Percentiles rank a stretch among this genome's conserved stretches.
phyloP scores from a whole-genome alignment of 2,113 vertebrate species.

The Callionymus lyra region DNA sequence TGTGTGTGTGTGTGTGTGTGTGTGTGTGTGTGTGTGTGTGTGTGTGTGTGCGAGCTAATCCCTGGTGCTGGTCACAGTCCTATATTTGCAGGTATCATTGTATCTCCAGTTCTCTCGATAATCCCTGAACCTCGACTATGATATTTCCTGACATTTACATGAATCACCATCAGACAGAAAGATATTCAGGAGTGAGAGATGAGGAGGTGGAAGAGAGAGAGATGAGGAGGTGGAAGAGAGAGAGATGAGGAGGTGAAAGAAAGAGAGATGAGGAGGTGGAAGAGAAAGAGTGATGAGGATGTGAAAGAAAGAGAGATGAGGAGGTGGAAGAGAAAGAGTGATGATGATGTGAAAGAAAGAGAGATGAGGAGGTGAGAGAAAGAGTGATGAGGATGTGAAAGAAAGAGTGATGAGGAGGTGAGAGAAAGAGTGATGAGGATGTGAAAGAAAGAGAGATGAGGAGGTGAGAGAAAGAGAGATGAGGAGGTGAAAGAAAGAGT shows the following conservation, averaged over 20 bases:
- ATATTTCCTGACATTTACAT: constrained; percentile 65
- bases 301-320: too few species aligned
- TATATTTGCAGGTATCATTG: constrained; percentile 47
- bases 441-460: too few species aligned
- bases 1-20: too few species aligned
- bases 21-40: constrained; percentile 9
- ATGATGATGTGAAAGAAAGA: too few species aligned
- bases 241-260: background rate
- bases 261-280: background rate
- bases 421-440: background rate
- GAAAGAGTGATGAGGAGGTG: too few species aligned
- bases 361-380: too few species aligned
- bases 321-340: background rate
- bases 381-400: too few species aligned
- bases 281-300: background rate
- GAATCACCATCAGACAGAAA: constrained; percentile 29
- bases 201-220: background rate
- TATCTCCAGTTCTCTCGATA: constrained; percentile 36
- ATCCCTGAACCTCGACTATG: constrained; percentile 47
- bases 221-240: background rate
- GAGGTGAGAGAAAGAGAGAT: too few species aligned
- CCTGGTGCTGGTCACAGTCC: constrained; percentile 26
- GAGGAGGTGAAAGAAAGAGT: too few species aligned
- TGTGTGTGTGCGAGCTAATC: constrained; percentile 38
- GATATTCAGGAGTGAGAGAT: too few species aligned